Conservation (phyloP, 2,113 vertebrate genomes). For the Xiphophorus couchianus region DNA sequence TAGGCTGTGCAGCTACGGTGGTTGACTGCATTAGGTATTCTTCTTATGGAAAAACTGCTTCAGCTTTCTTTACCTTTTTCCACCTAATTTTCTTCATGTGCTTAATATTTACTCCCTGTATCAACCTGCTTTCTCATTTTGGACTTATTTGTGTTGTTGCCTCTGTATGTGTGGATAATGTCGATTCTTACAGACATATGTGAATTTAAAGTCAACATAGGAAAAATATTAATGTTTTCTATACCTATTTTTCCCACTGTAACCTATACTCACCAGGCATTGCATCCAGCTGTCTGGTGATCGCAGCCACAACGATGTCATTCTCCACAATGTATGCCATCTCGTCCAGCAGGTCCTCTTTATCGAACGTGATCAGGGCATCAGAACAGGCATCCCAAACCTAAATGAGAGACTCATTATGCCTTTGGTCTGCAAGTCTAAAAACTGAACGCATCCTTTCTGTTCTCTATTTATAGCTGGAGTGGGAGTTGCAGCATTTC, state of each 20-base stretch:
- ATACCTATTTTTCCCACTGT: not conserved
- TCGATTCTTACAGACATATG: not conserved
- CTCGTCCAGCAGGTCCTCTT: constrained; percentile 89
- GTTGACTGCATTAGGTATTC: not conserved
- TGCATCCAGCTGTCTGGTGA: constrained; percentile 89
- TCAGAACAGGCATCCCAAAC: constrained; percentile 99
- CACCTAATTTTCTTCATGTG: not conserved
- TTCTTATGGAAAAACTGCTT: not conserved
- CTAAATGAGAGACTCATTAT: constrained; percentile 81
- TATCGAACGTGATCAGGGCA: constrained; percentile 96
- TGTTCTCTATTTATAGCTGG: constrained; percentile 66
- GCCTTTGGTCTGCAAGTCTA: constrained; percentile 63
- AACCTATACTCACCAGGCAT: constrained; percentile 83
- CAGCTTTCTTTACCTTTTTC: too few relatives aligned
- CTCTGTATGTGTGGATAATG: not conserved
- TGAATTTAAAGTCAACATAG: not conserved
- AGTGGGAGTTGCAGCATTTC: constrained; percentile 51
- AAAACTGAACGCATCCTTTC: constrained; percentile 63
- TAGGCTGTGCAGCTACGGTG: too few relatives aligned
- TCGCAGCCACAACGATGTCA: constrained; percentile 89
- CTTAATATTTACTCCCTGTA: not conserved
- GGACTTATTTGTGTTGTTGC: not conserved
- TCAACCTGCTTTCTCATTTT: not conserved
- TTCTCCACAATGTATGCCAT: constrained; percentile 98
- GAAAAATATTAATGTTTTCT: not conserved